Conservation (phyloP, 2,888 invertebrate species). For the Drosophila acutilabella region DNA sequence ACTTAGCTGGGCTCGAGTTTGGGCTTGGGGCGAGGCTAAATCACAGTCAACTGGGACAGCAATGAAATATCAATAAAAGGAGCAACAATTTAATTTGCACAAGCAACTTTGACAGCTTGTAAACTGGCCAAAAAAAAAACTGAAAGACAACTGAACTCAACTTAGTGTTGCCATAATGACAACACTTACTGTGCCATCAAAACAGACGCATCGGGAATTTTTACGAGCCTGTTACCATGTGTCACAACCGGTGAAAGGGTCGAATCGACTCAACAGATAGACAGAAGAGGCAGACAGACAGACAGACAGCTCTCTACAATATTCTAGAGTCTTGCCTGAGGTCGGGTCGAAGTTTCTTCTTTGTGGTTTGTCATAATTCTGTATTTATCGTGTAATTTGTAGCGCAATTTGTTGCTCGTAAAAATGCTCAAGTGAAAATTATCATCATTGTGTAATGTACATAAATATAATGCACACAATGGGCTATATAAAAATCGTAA, state of each 20-base stretch:
- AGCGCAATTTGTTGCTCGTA: constrained; percentile 82
- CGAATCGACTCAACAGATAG: constrained; percentile 18
- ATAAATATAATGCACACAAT: constrained; percentile 59
- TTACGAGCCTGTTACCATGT: constrained; percentile 65
- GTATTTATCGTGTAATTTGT: constrained; percentile 84
- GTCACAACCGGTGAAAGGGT: constrained; percentile 59
- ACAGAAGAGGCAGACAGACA: constrained; percentile 1
- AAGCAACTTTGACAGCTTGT: constrained; percentile 73
- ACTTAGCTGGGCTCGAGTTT: not conserved
- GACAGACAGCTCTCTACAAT: not conserved
- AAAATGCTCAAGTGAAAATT: constrained; percentile 75
- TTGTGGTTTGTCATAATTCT: constrained; percentile 81
- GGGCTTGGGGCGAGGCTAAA: constrained; percentile 43
- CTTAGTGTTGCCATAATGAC: constrained; percentile 70
- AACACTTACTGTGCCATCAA: constrained; percentile 80
- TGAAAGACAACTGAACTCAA: not conserved
- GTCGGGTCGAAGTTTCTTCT: constrained; percentile 22
- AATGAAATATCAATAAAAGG: constrained; percentile 79
- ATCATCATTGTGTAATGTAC: constrained; percentile 54
- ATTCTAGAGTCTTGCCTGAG: constrained; percentile 6
- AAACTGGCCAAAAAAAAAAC: constrained; percentile 40
- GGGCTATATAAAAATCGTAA: constrained; percentile 78
- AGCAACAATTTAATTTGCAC: constrained; percentile 81
- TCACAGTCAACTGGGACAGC: constrained; percentile 51
- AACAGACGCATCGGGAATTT: constrained; percentile 75